Evolutionary conservation across 2,797 vertebrate genomes (phyloP).

Genomic region (Uromys caudimaculatus): DNA sequence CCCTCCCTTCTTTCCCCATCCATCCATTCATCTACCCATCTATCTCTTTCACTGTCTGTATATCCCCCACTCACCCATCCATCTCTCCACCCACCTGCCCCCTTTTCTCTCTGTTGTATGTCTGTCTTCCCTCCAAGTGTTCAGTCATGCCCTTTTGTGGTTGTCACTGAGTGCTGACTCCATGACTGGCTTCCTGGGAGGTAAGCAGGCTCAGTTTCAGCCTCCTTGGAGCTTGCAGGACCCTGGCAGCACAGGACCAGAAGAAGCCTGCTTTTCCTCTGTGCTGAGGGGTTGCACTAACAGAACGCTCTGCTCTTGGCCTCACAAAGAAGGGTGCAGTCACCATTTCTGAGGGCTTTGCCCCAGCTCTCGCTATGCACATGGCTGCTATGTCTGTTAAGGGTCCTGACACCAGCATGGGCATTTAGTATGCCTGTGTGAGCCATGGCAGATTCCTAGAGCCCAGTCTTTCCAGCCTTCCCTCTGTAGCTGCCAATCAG

Average conservation of each 20-base stretch:
- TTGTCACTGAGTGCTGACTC: not conserved
- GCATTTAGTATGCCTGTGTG: not conserved
- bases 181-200: not conserved
- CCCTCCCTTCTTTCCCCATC: too few species aligned
- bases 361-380: not conserved
- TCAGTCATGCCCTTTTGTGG: not conserved
- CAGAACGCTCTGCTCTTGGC: not conserved
- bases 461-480: not conserved
- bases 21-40: not conserved
- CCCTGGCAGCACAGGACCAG: not conserved
- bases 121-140: not conserved
- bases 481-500: not conserved
- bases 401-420: not conserved
- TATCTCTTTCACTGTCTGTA: not conserved
- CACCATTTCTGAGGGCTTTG: not conserved
- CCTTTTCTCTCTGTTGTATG: not conserved
- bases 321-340: not conserved
- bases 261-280: not conserved
- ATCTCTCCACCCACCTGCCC: not conserved
- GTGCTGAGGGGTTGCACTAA: not conserved
- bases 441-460: not conserved
- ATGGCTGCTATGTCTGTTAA: not conserved
- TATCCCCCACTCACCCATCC: not conserved
- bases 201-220: not conserved
- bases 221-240: not conserved